These are phyloP conservation scores for Mesocentrotus franciscanus DNA, from an alignment of 53 echinoderm and acorn worm species.

Conservation along the genomic window DNA sequence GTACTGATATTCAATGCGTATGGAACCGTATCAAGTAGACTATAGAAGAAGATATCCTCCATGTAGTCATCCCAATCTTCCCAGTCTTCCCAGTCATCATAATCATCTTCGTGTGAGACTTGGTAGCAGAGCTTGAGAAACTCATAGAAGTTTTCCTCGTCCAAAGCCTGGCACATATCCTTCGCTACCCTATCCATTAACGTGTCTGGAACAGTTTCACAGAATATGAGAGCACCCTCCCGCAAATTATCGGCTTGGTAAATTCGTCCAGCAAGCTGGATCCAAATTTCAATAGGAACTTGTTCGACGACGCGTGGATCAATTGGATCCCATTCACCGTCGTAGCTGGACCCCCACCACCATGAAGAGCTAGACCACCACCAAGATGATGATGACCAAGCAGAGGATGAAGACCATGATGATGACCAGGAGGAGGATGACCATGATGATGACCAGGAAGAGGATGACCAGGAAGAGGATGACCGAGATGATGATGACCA, in stretches of 20 bases:
- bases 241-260: conserved; percentile 64
- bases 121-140: conserved; percentile 50
- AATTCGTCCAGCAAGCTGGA: conserved; percentile 67
- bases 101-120: conserved; percentile 8
- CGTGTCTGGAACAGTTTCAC: conserved; percentile 65
- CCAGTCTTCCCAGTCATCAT: conserved; percentile 64
- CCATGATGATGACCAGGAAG: neutral
- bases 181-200: conserved; percentile 51
- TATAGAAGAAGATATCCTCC: conserved; percentile 36
- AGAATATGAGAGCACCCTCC: conserved; percentile 65
- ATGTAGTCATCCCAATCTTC: conserved; percentile 46
- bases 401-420: conserved; percentile 1
- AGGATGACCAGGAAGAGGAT: neutral
- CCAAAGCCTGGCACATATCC: conserved; percentile 72
- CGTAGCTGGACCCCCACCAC: conserved; percentile 39
- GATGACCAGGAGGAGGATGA: neutral
- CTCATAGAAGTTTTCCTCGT: conserved; percentile 14
- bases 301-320: neutral
- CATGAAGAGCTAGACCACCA: conserved; percentile 9
- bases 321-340: conserved; percentile 26
- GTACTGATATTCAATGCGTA: neutral
- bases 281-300: conserved; percentile 54
- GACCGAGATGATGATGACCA: conserved; percentile 9
- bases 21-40: conserved; percentile 20
- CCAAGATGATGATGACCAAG: neutral